Base-by-base conservation (phyloP, 2,888 invertebrate species). In the Sphinx pinastri region DNA sequence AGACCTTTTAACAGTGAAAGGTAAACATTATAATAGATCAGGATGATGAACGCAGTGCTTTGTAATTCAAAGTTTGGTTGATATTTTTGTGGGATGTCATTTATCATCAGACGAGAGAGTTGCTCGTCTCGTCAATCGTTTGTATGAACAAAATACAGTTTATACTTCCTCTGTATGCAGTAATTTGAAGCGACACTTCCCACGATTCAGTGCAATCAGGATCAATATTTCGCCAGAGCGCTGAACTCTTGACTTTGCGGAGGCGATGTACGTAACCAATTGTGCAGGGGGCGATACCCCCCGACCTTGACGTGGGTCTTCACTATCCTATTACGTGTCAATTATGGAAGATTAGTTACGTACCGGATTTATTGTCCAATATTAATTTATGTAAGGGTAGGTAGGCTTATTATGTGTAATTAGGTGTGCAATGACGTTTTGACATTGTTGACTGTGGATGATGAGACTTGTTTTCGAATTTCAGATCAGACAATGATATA, bases 261-360 rank as follows among this genome's bases (percentile, higher is more conserved):
- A 57, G 19, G 57, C 16, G 55, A 13, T 57, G 25, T 57, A 19
- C 19, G 51, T 25, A 25, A 57, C 25, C 57, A 60, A 60, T 47
- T 60, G 60, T 47, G n/a, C 16, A 3, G n/a, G 59, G 57, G 14
- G 38, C 38, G 59, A 38, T 31, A 38, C 14, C 60, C 47, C 60
- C 16, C 60, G 16, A 16, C 57, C 58, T 49, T 68, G 57, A 58
- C 19, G 68, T 31, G 31, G 58, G 68, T 58, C 68, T 68, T 68
- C 68, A n/a, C 49, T 68, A 51, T 68, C 58, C 8, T 25, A 49
- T 68, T 68, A 68, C 68, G 25, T 16, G 47, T 60, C 60, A 60
- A 60, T 60, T 60, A 47, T 60, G 47, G 45, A n/a, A 60, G 60
- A 60, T 60, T 60, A 59, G 68, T n/a, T 58, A 14, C 16, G 47